These are phyloP conservation scores for Synanceia verrucosa DNA, from an alignment of 2,797 vertebrate species.

Conservation along the genomic window DNA sequence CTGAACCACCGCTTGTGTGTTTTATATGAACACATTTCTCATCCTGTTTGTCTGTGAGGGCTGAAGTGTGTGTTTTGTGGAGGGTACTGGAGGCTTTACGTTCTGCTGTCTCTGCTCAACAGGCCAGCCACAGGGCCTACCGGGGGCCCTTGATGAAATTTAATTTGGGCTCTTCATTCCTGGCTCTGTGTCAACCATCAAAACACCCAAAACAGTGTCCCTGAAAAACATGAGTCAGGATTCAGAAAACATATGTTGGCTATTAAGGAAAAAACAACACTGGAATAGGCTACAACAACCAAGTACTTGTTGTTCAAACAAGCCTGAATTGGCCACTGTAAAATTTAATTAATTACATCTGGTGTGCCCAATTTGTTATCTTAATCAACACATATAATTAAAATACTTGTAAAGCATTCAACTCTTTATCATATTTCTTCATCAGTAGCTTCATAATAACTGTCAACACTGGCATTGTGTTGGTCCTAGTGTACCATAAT, in stretches of 20 bases:
- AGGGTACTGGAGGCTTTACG: constrained; percentile 24
- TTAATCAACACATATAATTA: constrained; percentile 21
- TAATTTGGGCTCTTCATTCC: constrained; percentile 44
- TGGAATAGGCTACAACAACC: not conserved
- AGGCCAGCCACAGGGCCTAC: constrained; percentile 11
- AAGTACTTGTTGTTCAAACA: not conserved
- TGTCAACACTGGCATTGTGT: not conserved
- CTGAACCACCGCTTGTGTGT: constrained; percentile 5
- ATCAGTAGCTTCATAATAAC: constrained; percentile 23
- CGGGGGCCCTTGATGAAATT: constrained; percentile 36
- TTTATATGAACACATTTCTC: constrained; percentile 9
- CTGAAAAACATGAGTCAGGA: constrained; percentile 20
- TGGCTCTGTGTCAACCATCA: constrained; percentile 35
- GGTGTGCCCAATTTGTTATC: not conserved
- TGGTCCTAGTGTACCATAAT: not conserved
- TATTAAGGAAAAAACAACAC: not conserved
- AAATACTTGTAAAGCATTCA: constrained; percentile 23
- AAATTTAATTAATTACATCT: not conserved
- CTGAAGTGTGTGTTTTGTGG: constrained; percentile 33
- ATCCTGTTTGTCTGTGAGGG: not conserved
- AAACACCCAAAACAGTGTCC: constrained; percentile 6
- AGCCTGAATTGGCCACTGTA: not conserved
- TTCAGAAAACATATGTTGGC: not conserved
- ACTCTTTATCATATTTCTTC: constrained; percentile 26
- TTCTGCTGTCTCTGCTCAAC: constrained; percentile 16